phyloP scores from a whole-genome alignment of 2,888 invertebrate genomes.

The Campoplex capitator region DNA sequence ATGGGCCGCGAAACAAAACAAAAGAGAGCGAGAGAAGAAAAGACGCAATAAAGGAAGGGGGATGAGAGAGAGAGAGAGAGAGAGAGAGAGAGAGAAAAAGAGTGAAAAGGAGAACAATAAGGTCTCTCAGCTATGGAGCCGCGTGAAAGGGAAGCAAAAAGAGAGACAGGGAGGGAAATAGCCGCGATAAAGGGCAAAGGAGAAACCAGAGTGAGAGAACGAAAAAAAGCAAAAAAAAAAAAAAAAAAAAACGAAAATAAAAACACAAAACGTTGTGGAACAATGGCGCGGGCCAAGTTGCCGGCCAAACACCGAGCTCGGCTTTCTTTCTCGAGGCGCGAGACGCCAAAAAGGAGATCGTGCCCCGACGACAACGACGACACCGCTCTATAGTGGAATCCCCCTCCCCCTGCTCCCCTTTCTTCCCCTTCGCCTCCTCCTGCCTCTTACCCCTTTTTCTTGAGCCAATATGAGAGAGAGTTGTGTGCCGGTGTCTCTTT shows the following conservation, averaged over 20 bases:
- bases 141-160: constrained; percentile 70
- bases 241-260: constrained; percentile 33
- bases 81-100: not conserved
- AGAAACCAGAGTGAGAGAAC: constrained; percentile 52
- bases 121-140: constrained; percentile 69
- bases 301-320: constrained; percentile 70
- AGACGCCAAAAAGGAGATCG: constrained; percentile 63
- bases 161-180: constrained; percentile 54
- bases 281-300: constrained; percentile 79
- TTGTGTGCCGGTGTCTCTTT: constrained; percentile 59
- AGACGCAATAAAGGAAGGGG: constrained; percentile 58
- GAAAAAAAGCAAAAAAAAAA: constrained; percentile 42
- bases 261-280: constrained; percentile 78
- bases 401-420: constrained; percentile 11
- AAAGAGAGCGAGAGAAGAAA: constrained; percentile 70
- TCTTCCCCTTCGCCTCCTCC: not conserved
- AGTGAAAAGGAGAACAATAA: constrained; percentile 77
- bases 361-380: constrained; percentile 40
- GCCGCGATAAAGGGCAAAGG: constrained; percentile 36
- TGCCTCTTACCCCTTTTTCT: not conserved
- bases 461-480: constrained; percentile 62
- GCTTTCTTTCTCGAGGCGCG: constrained; percentile 70
- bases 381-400: constrained; percentile 21
- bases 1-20: constrained; percentile 83
- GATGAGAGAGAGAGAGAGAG: not conserved